These are phyloP conservation scores for Liposcelis brunnea DNA, from an alignment of 2,888 invertebrate genomes.

Conservation along the genomic window DNA sequence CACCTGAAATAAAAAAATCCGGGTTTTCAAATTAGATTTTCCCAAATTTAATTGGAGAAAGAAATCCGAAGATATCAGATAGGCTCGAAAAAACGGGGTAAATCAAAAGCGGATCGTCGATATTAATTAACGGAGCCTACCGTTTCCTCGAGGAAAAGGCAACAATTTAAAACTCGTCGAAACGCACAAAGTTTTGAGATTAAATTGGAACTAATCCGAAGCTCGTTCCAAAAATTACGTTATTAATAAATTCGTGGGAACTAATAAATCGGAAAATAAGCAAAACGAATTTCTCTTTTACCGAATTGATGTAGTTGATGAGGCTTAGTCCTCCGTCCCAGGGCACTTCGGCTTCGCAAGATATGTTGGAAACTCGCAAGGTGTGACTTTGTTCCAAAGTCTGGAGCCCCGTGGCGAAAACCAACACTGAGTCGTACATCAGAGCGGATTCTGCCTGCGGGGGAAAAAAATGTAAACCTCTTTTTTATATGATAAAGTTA, in stretches of 20 bases:
- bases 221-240: no score
- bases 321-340: conserved; percentile 63
- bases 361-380: conserved; percentile 52
- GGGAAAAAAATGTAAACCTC: conserved; percentile 14
- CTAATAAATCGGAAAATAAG: conserved; percentile 9
- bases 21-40: neutral
- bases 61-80: neutral
- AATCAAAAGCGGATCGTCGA: neutral
- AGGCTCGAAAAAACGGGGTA: neutral
- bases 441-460: conserved; percentile 70
- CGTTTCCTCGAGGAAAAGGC: no score
- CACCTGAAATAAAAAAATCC: conserved; percentile 33
- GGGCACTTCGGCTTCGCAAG: conserved; percentile 60
- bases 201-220: no score
- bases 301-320: conserved; percentile 57
- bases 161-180: no score
- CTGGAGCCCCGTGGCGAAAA: conserved; percentile 59
- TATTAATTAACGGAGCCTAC: no score
- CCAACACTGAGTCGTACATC: conserved; percentile 71
- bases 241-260: neutral
- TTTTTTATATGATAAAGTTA: no score
- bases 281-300: conserved; percentile 21
- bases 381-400: conserved; percentile 52
- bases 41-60: neutral
- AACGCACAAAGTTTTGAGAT: no score